These are phyloP conservation scores for Drosophila nr. medialis DNA, from an alignment of 2,888 invertebrate genomes.

Conservation along the genomic window DNA sequence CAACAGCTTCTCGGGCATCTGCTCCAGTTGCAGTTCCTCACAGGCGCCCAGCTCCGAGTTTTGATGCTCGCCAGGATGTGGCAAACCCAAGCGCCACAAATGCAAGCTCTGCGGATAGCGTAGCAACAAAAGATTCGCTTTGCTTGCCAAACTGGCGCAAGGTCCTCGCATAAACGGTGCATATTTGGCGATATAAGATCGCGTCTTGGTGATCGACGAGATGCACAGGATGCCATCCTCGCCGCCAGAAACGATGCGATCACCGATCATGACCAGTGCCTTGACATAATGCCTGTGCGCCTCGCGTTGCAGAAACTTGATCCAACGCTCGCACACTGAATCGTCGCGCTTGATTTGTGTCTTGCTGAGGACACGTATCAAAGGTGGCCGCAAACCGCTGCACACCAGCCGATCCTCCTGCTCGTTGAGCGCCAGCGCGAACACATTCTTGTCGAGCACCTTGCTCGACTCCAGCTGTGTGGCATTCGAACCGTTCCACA, in stretches of 20 bases:
- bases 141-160: constrained; percentile 86
- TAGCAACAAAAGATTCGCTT: constrained; percentile 87
- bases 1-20: constrained; percentile 89
- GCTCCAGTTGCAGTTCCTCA: constrained; percentile 45
- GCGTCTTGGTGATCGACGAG: constrained; percentile 87
- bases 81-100: constrained; percentile 87
- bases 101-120: constrained; percentile 88
- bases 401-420: constrained; percentile 90
- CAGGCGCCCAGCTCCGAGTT: constrained; percentile 3
- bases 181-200: constrained; percentile 87
- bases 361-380: constrained; percentile 90
- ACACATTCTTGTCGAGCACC: constrained; percentile 93
- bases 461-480: constrained; percentile 91
- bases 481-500: constrained; percentile 94
- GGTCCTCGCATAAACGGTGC: constrained; percentile 89
- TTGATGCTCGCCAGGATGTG: not conserved
- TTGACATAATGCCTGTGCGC: constrained; percentile 96
- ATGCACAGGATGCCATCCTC: constrained; percentile 91
- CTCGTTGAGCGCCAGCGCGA: constrained; percentile 89
- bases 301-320: constrained; percentile 91
- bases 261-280: constrained; percentile 87
- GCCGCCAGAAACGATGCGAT: constrained; percentile 91
- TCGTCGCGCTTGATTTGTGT: constrained; percentile 87
- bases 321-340: constrained; percentile 89
- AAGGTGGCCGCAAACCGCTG: constrained; percentile 91